A percentile compares a stretch with the other conserved stretches of the same genome.
phyloP scores from a whole-genome alignment of 2,113 vertebrate genomes.

The Camarhynchus parvulus region DNA sequence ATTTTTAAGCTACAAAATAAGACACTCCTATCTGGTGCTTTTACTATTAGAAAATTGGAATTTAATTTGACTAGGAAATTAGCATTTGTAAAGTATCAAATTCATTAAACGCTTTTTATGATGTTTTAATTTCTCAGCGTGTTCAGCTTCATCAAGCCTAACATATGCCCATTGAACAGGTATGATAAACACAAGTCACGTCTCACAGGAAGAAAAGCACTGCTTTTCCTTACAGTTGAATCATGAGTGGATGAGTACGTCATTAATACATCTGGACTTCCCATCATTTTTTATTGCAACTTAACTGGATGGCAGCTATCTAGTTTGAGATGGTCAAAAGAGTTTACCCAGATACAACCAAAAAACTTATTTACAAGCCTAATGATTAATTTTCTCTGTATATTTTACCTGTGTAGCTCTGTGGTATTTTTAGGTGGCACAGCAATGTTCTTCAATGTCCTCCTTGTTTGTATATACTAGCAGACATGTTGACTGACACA shows the following conservation, averaged over 20 bases:
- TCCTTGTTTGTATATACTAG: not conserved
- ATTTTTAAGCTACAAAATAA: not conserved
- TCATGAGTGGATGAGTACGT: not conserved
- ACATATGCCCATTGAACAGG: not conserved
- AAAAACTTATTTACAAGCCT: not conserved
- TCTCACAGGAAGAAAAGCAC: not conserved
- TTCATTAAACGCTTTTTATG: conserved; percentile 36
- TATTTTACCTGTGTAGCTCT: not conserved
- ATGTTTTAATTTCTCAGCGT: not conserved
- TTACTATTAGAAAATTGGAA: conserved; percentile 28
- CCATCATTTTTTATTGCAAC: not conserved
- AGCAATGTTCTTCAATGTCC: not conserved
- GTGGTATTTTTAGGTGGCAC: not conserved
- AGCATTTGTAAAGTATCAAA: conserved; percentile 28
- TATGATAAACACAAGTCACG: not conserved
- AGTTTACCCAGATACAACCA: not conserved
- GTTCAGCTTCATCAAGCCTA: conserved; percentile 18
- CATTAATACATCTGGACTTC: not conserved
- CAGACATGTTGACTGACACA: not conserved
- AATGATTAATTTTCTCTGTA: not conserved
- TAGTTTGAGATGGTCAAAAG: not conserved
- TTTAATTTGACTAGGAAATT: conserved; percentile 54
- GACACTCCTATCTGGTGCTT: not conserved
- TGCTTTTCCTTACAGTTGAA: not conserved
- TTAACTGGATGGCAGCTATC: not conserved